Percentiles rank a stretch among this genome's conserved stretches.
phyloP scores from a whole-genome alignment of 64 coral and sea anemone genomes.

The Montipora cactus region DNA sequence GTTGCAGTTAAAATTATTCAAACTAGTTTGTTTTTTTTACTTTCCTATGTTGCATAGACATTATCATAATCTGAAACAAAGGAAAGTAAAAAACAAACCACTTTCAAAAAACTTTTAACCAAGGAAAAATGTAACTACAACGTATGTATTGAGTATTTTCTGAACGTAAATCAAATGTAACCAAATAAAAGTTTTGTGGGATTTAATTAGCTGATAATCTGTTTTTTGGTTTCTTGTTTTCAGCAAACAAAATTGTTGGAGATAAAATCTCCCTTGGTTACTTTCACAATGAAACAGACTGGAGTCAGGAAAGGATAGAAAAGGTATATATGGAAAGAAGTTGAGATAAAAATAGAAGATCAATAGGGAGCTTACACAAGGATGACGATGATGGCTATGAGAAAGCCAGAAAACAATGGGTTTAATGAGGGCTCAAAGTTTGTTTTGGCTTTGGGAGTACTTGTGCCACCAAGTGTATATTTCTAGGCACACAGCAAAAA shows the following conservation, averaged over 20 bases:
- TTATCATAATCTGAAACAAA: too few species aligned
- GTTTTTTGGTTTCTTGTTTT: background rate
- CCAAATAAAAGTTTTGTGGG: background rate
- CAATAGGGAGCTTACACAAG: too few species aligned
- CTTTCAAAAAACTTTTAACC: background rate
- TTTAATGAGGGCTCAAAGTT: too few species aligned
- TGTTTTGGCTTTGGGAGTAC: too few species aligned
- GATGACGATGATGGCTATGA: too few species aligned
- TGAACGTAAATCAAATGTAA: too few species aligned
- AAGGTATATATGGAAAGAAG: conserved; percentile 16
- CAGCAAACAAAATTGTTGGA: conserved; percentile 73
- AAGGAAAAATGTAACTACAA: too few species aligned
- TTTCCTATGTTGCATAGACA: too few species aligned
- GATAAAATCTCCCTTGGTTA: conserved; percentile 78
- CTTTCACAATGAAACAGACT: conserved; percentile 84
- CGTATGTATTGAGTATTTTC: too few species aligned
- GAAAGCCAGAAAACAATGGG: too few species aligned
- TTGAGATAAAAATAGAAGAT: background rate
- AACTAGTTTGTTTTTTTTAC: background rate
- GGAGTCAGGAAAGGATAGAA: conserved; percentile 80
- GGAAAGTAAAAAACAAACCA: background rate
- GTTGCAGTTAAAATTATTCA: background rate
- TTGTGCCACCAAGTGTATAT: too few species aligned
- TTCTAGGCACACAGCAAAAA: too few species aligned
- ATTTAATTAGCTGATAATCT: background rate